Percentiles rank a stretch among this genome's conserved stretches.
These are phyloP conservation scores for Gnatocerus cornutus DNA, from an alignment of 2,888 invertebrate genomes.

Conservation along the genomic window DNA sequence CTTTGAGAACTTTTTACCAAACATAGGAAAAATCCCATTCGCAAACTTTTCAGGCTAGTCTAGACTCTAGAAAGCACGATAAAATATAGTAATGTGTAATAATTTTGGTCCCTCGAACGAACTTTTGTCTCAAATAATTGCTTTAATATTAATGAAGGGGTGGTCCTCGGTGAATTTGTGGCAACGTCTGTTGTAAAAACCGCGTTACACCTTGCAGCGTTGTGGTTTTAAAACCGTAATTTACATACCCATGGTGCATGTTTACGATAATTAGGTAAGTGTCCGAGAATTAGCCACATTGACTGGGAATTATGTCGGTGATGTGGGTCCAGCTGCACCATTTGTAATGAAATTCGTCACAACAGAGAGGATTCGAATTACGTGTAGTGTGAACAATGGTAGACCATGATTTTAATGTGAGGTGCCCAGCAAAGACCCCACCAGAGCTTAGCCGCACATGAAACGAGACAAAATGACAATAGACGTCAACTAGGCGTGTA, in stretches of 20 bases:
- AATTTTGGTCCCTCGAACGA: too few species aligned
- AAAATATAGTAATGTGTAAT: too few species aligned
- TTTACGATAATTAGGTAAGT: constrained; percentile 45
- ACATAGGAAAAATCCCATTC: too few species aligned
- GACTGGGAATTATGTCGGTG: constrained; percentile 31
- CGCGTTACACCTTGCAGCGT: neutral
- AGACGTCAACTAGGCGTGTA: constrained; percentile 66
- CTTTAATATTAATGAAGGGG: too few species aligned
- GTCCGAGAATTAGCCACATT: constrained; percentile 38
- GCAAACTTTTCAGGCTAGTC: too few species aligned
- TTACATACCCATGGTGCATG: neutral
- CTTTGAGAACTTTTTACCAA: too few species aligned
- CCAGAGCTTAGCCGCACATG: constrained; percentile 60
- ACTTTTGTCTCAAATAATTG: too few species aligned
- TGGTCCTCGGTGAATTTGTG: neutral
- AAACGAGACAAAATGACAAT: constrained; percentile 63
- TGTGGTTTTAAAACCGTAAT: neutral
- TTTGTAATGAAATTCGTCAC: constrained; percentile 53
- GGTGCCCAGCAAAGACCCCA: constrained; percentile 46
- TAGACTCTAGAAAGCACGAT: too few species aligned
- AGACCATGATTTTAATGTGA: constrained; percentile 46
- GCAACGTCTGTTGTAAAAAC: neutral
- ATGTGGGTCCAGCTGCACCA: constrained; percentile 52
- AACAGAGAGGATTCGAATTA: constrained; percentile 47
- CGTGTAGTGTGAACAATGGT: constrained; percentile 47